Evolutionary conservation across 2,797 vertebrate genomes (phyloP), one percentile per base, ranked within the genome.

Genomic region (Lepilemur septentrionalis): DNA sequence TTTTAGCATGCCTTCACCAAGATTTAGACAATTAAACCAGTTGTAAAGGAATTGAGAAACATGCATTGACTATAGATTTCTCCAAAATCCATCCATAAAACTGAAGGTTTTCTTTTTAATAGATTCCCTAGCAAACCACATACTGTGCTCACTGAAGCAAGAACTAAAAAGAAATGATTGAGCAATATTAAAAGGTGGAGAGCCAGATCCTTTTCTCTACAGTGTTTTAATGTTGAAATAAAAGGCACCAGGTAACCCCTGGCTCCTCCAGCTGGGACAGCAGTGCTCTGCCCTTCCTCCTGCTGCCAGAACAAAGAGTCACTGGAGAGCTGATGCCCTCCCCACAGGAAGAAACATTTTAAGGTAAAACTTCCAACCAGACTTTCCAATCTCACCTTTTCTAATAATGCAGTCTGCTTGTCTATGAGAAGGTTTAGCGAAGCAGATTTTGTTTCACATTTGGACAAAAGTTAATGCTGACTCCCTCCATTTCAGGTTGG

Each of bases 91-190:
- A 91, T 70, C 88, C 85, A 75, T 75, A 83, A 88, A 96, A 89
- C 43, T 61, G 92, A 96, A 97, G 63, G 84, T 85, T 97, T 95
- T 93, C 88, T 92, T 90, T 97, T 95, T 95, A 97, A 97, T 97
- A 97, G 95, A 95, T 96, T 89, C 85, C 84, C 65, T 50, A 82
- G 88, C 72, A 96, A 97, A 92, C 73, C 82, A 52, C 96, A 96
- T 50, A 75, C 95, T 96, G 91, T 95, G 96, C 91, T 97, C 93
- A 88, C 73, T 91, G 96, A 97, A 91, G 95, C 94, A 95, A 95
- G 80, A 94, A 96, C 93, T 92, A 89, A 93, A 98, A 94, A 97
- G 94, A 97, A 97, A 97, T 97, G 94, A 97, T 79, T 98, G 96
- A 91, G 82, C 88, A 93, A 92, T 96, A 97, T 91, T 96, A 73